Conservation (phyloP, 2,888 invertebrate species). For the Gnatocerus cornutus region DNA sequence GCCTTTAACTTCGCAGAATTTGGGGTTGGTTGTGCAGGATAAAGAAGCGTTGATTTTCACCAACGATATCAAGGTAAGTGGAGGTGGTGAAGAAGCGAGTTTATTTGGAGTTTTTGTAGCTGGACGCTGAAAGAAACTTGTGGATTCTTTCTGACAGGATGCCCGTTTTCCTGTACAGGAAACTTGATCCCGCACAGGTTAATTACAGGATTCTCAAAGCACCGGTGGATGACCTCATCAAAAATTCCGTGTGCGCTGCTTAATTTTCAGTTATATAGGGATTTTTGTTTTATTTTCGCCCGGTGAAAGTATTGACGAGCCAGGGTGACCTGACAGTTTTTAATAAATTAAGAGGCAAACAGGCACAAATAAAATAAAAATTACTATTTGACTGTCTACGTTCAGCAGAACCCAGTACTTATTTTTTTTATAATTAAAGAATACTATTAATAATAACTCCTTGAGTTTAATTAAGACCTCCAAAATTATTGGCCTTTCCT, state of each 20-base stretch:
- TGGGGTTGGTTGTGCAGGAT: slow-evolving; percentile 80
- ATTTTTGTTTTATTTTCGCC: too few species aligned
- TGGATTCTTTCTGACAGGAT: slow-evolving; percentile 87
- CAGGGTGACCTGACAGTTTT: too few species aligned
- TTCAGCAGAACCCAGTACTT: too few species aligned
- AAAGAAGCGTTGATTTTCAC: slow-evolving; percentile 82
- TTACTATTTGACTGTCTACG: too few species aligned
- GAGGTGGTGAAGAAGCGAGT: too few species aligned
- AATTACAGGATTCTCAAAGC: slow-evolving; percentile 77
- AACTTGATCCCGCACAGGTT: slow-evolving; percentile 78
- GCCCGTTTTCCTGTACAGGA: slow-evolving; percentile 80
- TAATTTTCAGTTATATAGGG: slow-evolving; percentile 25
- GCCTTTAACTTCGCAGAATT: slow-evolving; percentile 78
- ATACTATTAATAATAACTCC: too few species aligned
- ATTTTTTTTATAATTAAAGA: too few species aligned
- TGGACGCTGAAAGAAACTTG: slow-evolving; percentile 75
- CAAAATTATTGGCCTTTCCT: neutral
- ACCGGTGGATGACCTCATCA: slow-evolving; percentile 69
- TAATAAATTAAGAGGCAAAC: too few species aligned
- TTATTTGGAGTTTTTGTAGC: too few species aligned
- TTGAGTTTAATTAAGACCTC: too few species aligned
- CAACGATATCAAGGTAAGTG: slow-evolving; percentile 83
- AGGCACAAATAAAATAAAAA: too few species aligned
- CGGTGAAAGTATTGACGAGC: too few species aligned
- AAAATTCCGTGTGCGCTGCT: slow-evolving; percentile 68